These are phyloP conservation scores for Drosophila setosimentum DNA, from an alignment of 2,888 invertebrate genomes.

Conservation along the genomic window DNA sequence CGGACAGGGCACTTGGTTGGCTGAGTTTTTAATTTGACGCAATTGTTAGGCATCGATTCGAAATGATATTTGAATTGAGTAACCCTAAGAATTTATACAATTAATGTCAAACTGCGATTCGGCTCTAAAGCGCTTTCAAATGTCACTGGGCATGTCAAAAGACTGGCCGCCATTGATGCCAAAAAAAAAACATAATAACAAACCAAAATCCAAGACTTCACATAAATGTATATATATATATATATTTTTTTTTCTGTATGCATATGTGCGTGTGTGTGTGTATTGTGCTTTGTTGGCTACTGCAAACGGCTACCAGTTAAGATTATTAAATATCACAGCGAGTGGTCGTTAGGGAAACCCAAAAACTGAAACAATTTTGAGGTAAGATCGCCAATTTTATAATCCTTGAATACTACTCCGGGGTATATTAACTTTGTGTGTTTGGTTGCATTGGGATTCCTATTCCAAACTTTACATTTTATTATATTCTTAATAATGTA, in stretches of 20 bases:
- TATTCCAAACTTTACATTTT: neutral
- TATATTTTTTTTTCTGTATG: slow-evolving; percentile 1
- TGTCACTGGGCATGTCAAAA: slow-evolving; percentile 67
- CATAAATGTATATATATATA: slow-evolving; percentile 12
- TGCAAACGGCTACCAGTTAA: slow-evolving; percentile 59
- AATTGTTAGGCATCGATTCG: slow-evolving; percentile 70
- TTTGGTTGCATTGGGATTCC: neutral
- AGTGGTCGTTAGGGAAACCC: slow-evolving; percentile 18
- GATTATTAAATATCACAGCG: slow-evolving; percentile 37
- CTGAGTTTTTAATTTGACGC: slow-evolving; percentile 70
- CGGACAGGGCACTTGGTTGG: slow-evolving; percentile 55
- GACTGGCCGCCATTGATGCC: slow-evolving; percentile 57
- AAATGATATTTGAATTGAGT: slow-evolving; percentile 60
- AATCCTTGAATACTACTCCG: neutral
- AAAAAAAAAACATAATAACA: slow-evolving; percentile 23
- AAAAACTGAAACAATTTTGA: slow-evolving; percentile 20
- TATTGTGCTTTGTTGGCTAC: slow-evolving; percentile 56
- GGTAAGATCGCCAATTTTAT: slow-evolving; percentile 10
- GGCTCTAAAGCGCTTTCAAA: slow-evolving; percentile 68
- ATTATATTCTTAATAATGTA: neutral
- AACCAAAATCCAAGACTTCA: slow-evolving; percentile 34
- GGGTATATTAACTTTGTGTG: neutral
- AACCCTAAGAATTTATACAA: slow-evolving; percentile 66
- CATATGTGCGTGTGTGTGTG: slow-evolving; percentile 15
- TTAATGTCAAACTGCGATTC: slow-evolving; percentile 67